Base-by-base conservation (phyloP, 2,888 invertebrate species). In the Dryadula phaetusa region DNA sequence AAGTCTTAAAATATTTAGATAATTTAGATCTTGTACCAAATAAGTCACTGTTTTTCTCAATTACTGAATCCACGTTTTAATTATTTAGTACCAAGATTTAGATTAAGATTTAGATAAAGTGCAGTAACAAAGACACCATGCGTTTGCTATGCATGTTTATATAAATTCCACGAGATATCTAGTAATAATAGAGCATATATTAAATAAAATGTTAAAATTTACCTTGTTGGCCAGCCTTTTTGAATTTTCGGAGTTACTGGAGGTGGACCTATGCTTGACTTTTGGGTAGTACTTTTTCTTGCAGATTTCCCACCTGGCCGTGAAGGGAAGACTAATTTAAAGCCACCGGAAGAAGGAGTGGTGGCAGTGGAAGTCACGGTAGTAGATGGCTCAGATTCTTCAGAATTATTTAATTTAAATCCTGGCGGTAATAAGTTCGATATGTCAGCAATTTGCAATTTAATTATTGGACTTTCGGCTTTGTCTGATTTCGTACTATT, bases 221-320 rank as follows among this genome's bases (percentile, higher is more conserved):
- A 96, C 95, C 97, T 95, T 22, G 94, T 94, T 0, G 97, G 97
- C 94, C 97, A 97, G 74, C 97, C 97, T 84, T 96, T 97, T 72
- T 96, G 95, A 75, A 97, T 97, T 62, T 95, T 94, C 6, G 96
- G 96, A 0, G 92, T 85, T 0, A 84, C 81, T 44, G 81, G 86
- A 66, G 82, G 86, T 46, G 94, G 94, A 2, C 93, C 93, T 32
- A 89, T 88, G 70, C 81, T 78, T 14, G 94, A 85, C 77, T 92
- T 93, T 0, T 95, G 92, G 6, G 96, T 95, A 1, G 94, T 92
- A n/a, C 84, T 85, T 81, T 94, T 92, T 77, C 94, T 84, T 76
- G 85, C 81, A 67, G 94, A 81, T 85, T 95, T 96, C 62, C 94
- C 90, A 44, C 95, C 96, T 0, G 96, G 94, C 78, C 97, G 93